Evolutionary conservation across 2,797 vertebrate species (phyloP).

Genomic region (Pogoniulus pusillus): DNA sequence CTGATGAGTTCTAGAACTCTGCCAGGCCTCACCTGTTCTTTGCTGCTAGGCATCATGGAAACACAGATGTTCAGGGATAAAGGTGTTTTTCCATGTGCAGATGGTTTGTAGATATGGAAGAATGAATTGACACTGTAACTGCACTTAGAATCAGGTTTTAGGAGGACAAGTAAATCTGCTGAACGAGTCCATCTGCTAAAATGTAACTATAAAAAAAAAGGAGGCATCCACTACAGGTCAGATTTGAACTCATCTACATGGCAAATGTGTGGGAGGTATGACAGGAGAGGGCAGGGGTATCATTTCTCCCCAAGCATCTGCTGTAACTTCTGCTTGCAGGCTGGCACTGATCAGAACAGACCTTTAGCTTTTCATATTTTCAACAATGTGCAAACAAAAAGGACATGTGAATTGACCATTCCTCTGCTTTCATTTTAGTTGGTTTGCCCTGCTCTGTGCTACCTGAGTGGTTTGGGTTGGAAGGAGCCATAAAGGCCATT

Average conservation of each 20-base stretch:
- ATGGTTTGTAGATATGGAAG: neutral
- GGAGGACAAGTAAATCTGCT: neutral
- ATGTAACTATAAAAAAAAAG: neutral
- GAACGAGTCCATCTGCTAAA: neutral
- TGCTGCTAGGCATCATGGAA: neutral
- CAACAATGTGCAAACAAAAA: neutral
- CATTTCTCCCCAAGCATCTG: neutral
- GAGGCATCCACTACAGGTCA: neutral
- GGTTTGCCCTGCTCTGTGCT: neutral
- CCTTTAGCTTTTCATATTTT: neutral
- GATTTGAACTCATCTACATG: neutral
- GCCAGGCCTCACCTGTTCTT: neutral
- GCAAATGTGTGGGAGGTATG: neutral
- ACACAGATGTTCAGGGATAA: neutral
- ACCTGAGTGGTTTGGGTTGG: too few relatives aligned
- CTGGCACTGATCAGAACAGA: neutral
- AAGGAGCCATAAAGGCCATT: too few relatives aligned
- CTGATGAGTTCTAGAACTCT: neutral
- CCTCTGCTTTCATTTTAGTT: neutral
- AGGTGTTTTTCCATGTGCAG: rapidly evolving
- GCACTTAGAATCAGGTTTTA: neutral
- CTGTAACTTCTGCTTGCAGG: neutral
- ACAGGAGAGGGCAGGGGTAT: neutral
- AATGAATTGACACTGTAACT: neutral
- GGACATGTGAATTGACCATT: neutral